Evolutionary conservation across 1,140 invertebrate genomes (phyloP), one percentile per base, ranked within the genome.

Genomic region (Drosophila auraria): DNA sequence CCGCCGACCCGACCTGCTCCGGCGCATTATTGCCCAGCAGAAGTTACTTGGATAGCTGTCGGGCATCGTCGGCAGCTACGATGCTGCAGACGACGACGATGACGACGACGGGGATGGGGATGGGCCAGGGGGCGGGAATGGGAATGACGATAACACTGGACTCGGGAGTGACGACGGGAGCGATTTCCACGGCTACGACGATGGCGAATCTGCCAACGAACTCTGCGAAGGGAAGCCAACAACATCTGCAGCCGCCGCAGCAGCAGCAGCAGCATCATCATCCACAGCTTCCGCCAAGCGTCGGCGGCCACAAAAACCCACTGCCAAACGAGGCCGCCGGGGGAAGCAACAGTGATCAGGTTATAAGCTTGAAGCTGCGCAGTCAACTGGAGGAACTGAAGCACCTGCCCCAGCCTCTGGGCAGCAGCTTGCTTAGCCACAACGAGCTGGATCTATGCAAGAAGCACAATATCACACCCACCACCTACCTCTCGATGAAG

Each of bases 31-130:
- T 87, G 84, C 90, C 79, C 93, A 93, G 94, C 93, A 95, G 94
- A 94, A 95, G 94, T 93, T 94, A 94, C 92, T 94, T 95, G 94
- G 92, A 93, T 95, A 94, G 94, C 93, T 95, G 94, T 93, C 94
- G 93, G 94, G 94, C 80, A 93, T 93, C 84, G 92, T 92, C 91
- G 92, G 90, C 84, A 91, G 92, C 80, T 91, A 92, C 83, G 91
- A 92, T 65, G 81, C 83, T 89, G 87, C 87, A 74, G 86, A 80
- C 83, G 81, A 79, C 80, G 59, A 63, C 69, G 54, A 76, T 54
- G 66, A 62, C 14, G 49, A 57, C 68, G 62, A 63, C 69, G 61
- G 57, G 58, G 44, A 73, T 60, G 72, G 69, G 47, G 25, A 62
- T 66, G 73, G 75, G 70, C 17, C 51, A 14, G 51, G 54, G 54